These are phyloP conservation scores for Sus scrofa DNA, from an alignment of 2,113 vertebrate species.

Conservation along the genomic window T2T-Sscrofa CM000819.6:25552501-25553000, in stretches of 20 bases:
- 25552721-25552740: background rate
- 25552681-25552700: background rate
- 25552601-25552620: background rate
- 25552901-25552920: background rate
- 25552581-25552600: too few relatives aligned
- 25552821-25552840: background rate
- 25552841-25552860: background rate
- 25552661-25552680: background rate
- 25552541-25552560: too few relatives aligned
- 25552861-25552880: background rate
- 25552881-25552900: background rate
- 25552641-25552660: background rate
- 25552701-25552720: background rate
- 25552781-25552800: background rate
- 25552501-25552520: too few relatives aligned
- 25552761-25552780: background rate
- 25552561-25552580: too few relatives aligned
- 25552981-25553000: constrained; percentile 9
- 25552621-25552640: background rate
- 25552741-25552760: background rate
- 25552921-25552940: background rate
- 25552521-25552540: too few relatives aligned
- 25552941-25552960: background rate
- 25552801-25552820: background rate
- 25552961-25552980: background rate